A percentile compares a stretch with the other conserved stretches of the same genome.
Evolutionary conservation across 2,113 vertebrate genomes (phyloP).

Genomic region (Pica pica): DNA sequence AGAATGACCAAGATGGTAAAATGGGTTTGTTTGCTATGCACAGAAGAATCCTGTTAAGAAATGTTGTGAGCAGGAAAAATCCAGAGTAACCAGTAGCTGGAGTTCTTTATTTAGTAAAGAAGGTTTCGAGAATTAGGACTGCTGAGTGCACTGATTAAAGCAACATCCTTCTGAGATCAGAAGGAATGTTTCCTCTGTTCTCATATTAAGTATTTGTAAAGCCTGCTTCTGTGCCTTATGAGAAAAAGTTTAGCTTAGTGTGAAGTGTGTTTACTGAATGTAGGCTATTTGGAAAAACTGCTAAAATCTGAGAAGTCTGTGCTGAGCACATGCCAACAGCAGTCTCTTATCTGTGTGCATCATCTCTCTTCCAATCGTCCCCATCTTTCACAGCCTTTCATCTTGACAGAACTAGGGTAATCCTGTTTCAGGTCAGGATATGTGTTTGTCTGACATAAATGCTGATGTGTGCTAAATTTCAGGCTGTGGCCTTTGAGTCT

Average conservation of each 20-base stretch:
- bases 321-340: not conserved
- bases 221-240: not conserved
- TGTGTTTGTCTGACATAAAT: constrained; percentile 4
- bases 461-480: constrained; percentile 24
- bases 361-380: not conserved
- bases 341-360: not conserved
- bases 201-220: not conserved
- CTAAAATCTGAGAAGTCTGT: not conserved
- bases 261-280: not conserved
- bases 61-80: not conserved
- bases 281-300: not conserved
- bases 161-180: not conserved
- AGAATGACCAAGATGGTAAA: not conserved
- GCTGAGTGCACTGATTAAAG: not conserved
- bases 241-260: not conserved
- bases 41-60: not conserved
- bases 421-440: constrained; percentile 35
- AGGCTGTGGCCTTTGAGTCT: not conserved
- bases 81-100: not conserved
- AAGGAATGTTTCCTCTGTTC: not conserved
- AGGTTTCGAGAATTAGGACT: constrained; percentile 1
- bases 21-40: not conserved
- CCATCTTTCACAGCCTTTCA: constrained; percentile 39
- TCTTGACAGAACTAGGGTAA: constrained; percentile 45
- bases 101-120: constrained; percentile 51